Evolutionary conservation across 2,797 vertebrate genomes (phyloP).

Genomic region (Enoplosus armatus): DNA sequence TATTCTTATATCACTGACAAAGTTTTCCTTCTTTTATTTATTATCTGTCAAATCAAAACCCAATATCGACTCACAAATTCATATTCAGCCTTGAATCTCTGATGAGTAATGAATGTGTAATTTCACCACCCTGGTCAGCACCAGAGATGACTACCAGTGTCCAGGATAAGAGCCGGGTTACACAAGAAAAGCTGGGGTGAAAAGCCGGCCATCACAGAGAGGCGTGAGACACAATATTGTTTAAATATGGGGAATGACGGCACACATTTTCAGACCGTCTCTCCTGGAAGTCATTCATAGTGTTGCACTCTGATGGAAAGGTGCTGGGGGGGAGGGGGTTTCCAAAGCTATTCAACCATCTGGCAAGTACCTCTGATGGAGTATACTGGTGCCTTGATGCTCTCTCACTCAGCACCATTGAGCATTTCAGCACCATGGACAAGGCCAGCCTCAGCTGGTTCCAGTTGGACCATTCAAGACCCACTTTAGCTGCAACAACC

Average conservation of each 20-base stretch:
- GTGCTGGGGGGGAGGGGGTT: too few species aligned
- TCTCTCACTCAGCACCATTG: neutral
- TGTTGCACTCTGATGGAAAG: neutral
- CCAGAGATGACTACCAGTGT: neutral
- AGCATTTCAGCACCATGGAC: constrained; percentile 52
- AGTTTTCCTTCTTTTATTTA: neutral
- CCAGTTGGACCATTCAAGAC: neutral
- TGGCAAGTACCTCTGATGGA: neutral
- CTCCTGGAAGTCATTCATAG: neutral
- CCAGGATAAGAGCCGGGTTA: neutral
- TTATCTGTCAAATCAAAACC: neutral
- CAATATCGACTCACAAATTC: neutral
- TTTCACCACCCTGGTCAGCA: constrained; percentile 54
- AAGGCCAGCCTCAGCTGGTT: neutral
- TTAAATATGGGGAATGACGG: neutral
- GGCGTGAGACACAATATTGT: neutral
- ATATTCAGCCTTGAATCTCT: neutral
- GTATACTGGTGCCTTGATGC: neutral
- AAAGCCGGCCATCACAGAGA: too few species aligned
- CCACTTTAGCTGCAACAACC: neutral
- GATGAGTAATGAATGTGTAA: neutral
- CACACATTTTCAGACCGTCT: neutral
- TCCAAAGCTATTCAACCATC: too few species aligned
- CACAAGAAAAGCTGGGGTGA: neutral
- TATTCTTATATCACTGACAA: neutral